These are phyloP conservation scores for Morelia viridis DNA, from an alignment of 2,797 vertebrate genomes.

Conservation along the genomic window DNA sequence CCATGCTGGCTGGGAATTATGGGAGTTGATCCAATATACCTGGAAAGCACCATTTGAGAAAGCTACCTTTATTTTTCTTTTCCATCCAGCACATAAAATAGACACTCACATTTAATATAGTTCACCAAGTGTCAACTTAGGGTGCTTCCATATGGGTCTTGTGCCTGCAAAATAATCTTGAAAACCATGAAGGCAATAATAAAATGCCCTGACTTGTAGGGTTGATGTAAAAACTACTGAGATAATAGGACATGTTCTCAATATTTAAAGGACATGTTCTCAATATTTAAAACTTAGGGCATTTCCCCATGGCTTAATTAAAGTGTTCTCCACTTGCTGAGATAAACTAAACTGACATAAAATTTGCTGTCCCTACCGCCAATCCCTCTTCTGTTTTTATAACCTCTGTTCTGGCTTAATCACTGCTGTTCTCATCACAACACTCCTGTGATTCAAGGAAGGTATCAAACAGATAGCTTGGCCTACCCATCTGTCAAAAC, in stretches of 20 bases:
- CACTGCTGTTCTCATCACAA: not conserved
- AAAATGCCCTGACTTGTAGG: not conserved
- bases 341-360: not conserved
- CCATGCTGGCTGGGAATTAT: not conserved
- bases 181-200: not conserved
- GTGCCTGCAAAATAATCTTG: not conserved
- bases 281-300: not conserved
- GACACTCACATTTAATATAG: not conserved
- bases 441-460: not conserved
- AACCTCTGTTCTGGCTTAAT: not conserved
- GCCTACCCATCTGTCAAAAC: not conserved
- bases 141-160: not conserved
- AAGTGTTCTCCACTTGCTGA: not conserved
- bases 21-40: not conserved
- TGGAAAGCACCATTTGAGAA: not conserved
- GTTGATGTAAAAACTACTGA: not conserved
- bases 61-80: not conserved
- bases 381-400: not conserved
- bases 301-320: not conserved
- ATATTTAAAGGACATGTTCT: not conserved
- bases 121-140: not conserved
- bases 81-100: not conserved
- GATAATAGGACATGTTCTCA: not conserved
- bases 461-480: not conserved
- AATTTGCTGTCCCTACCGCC: not conserved